These are phyloP conservation scores for Crioceris asparagi DNA, from an alignment of 2,888 invertebrate species.

Conservation along the genomic window DNA sequence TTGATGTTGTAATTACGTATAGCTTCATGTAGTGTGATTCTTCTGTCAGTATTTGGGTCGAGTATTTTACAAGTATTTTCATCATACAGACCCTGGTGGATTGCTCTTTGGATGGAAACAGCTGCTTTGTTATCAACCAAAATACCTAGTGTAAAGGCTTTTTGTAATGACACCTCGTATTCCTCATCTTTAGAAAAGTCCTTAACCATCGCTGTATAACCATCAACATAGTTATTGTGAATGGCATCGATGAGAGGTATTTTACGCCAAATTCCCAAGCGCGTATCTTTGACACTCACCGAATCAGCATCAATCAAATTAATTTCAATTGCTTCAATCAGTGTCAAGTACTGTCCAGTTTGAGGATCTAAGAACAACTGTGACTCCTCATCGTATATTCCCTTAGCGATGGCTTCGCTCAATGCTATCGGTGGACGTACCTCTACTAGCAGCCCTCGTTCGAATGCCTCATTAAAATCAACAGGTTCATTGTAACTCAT, in stretches of 20 bases:
- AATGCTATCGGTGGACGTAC: constrained; percentile 71
- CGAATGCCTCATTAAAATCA: constrained; percentile 77
- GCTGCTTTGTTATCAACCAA: constrained; percentile 73
- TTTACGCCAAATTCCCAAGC: constrained; percentile 65
- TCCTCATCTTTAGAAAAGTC: constrained; percentile 53
- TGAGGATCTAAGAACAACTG: constrained; percentile 76
- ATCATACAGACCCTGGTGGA: constrained; percentile 79
- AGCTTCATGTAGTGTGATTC: constrained; percentile 74
- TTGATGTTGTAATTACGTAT: constrained; percentile 71
- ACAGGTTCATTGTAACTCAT: constrained; percentile 46
- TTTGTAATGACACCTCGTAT: constrained; percentile 57
- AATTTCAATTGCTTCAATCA: constrained; percentile 71
- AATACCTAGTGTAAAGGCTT: constrained; percentile 70
- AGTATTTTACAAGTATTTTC: constrained; percentile 69
- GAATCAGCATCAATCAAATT: constrained; percentile 77
- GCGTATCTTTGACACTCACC: constrained; percentile 69
- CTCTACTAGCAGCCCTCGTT: constrained; percentile 71
- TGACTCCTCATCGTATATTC: constrained; percentile 66
- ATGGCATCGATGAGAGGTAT: constrained; percentile 71
- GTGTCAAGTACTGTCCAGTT: constrained; percentile 63
- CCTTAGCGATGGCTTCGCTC: constrained; percentile 71
- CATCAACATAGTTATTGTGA: constrained; percentile 62
- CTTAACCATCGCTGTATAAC: constrained; percentile 57
- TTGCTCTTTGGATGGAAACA: constrained; percentile 70
- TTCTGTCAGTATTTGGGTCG: constrained; percentile 67